Evolutionary conservation across 2,113 vertebrate genomes (phyloP), one percentile per base, ranked within the genome.

Genomic region (Onychostoma macrolepis): DNA sequence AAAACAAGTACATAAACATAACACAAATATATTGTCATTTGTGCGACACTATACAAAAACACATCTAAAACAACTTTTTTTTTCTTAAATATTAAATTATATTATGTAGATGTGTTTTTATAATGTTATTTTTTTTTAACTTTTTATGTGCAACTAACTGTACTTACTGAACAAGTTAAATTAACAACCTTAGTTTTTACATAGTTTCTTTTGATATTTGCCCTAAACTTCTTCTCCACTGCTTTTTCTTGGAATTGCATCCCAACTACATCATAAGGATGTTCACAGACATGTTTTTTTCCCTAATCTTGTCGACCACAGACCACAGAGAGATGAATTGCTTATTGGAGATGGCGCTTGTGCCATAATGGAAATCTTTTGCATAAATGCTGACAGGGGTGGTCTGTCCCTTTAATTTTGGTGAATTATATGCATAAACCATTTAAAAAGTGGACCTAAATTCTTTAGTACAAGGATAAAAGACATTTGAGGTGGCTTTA

Each of bases 401-500:
- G 45, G 85, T 82, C 85, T 74, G 79, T 61, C 9, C 50, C 50
- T 82, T 48, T 61, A 41, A 61, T 75, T 43, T 45, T 61, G 53
- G 33, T 45, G 24, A 61, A 81, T 30, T 82, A 81, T 33, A 81
- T 24, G 45, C 38, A 56, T 58, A 58, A 82, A 82, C 26, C 65
- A 48, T 36, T 58, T 75, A 48, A 53, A 75, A 43, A 78, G 53
- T n/a, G 48, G 26, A 84, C 8, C 33, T 69, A 83, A 76, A 69
- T 53, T 65, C 21, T 71, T 43, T 10, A 81, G 41, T 61, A 43
- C n/a, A 48, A 78, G 28, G 72, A 83, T 83, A 10, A 41, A 65
- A 83, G 80, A 74, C 75, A 10, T 87, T 83, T 65, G 56, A 75
- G 45, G 84, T 86, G 69, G 33, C 81, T 30, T 83, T 65, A 87